A percentile compares a stretch with the other conserved stretches of the same genome.
These are phyloP conservation scores for Hydrotaea cyrtoneurina DNA, from an alignment of 2,888 invertebrate genomes.

Conservation along the genomic window DNA sequence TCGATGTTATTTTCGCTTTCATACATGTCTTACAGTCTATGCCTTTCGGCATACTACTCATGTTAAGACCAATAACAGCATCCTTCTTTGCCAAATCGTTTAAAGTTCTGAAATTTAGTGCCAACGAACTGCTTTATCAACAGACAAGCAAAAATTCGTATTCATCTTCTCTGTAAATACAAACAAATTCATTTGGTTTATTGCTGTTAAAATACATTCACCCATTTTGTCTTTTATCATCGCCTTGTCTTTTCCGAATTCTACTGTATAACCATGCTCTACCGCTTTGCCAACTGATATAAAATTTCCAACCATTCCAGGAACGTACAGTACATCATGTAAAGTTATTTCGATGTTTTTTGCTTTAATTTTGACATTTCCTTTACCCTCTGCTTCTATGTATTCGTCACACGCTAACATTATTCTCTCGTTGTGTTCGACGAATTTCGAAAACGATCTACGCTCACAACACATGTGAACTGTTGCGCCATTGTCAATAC, in stretches of 20 bases:
- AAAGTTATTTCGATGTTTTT: slow-evolving; percentile 34
- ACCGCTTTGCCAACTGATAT: slow-evolving; percentile 51
- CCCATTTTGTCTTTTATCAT: slow-evolving; percentile 36
- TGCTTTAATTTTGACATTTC: slow-evolving; percentile 8
- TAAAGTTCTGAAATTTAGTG: slow-evolving; percentile 38
- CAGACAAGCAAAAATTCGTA: slow-evolving; percentile 21
- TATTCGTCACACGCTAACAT: not conserved
- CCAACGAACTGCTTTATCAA: slow-evolving; percentile 30
- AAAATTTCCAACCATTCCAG: slow-evolving; percentile 55
- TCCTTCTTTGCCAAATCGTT: slow-evolving; percentile 11
- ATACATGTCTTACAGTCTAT: slow-evolving; percentile 24
- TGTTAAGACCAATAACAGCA: not conserved
- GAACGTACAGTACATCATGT: slow-evolving; percentile 47
- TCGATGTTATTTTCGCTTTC: slow-evolving; percentile 17
- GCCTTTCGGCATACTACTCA: not conserved
- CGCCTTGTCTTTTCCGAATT: slow-evolving; percentile 38
- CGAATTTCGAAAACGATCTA: not conserved
- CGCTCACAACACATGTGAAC: slow-evolving; percentile 40
- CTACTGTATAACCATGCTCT: slow-evolving; percentile 40
- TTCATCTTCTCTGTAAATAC: slow-evolving; percentile 21
- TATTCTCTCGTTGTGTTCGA: not conserved
- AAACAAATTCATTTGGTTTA: slow-evolving; percentile 39
- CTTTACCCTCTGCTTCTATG: slow-evolving; percentile 4
- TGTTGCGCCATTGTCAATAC: slow-evolving; percentile 35
- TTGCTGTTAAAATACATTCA: slow-evolving; percentile 28